Evolutionary conservation across 2,888 invertebrate species (phyloP).

Genomic region (Diaphora mendica): DNA sequence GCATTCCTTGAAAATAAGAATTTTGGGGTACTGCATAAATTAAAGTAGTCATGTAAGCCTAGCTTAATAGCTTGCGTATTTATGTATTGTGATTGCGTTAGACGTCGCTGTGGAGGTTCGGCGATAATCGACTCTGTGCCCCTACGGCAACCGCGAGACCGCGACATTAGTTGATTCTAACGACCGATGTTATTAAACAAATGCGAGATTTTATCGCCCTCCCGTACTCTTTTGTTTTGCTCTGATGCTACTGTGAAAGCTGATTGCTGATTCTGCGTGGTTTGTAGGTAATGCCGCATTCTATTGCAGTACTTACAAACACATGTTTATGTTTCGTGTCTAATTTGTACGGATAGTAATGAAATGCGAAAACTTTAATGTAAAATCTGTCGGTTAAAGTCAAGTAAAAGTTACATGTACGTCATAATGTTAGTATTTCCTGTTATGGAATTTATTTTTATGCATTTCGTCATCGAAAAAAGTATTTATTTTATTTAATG

Average conservation of each 20-base stretch:
- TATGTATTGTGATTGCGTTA: constrained; percentile 50
- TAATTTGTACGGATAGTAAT: constrained; percentile 24
- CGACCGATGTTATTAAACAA: constrained; percentile 83
- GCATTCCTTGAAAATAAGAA: neutral
- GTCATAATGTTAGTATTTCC: neutral
- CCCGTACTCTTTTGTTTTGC: constrained; percentile 73
- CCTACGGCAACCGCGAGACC: constrained; percentile 52
- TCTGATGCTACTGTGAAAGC: constrained; percentile 71
- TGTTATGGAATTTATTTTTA: neutral
- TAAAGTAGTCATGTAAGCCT: constrained; percentile 48
- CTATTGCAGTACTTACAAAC: constrained; percentile 29
- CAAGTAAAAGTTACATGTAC: neutral
- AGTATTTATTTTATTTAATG: neutral
- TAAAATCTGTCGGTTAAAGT: neutral
- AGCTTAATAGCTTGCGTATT: constrained; percentile 35
- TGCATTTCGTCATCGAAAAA: neutral
- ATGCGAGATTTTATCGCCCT: constrained; percentile 81
- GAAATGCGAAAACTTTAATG: neutral
- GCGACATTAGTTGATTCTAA: constrained; percentile 80
- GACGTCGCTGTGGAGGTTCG: constrained; percentile 59
- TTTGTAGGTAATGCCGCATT: constrained; percentile 51
- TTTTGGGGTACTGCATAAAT: neutral
- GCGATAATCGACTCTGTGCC: constrained; percentile 58
- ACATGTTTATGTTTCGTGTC: constrained; percentile 36
- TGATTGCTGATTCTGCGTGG: constrained; percentile 58